Evolutionary conservation across 1,140 invertebrate species (phyloP), one percentile per base, ranked within the genome.

Genomic region (Papilio xuthus): DNA sequence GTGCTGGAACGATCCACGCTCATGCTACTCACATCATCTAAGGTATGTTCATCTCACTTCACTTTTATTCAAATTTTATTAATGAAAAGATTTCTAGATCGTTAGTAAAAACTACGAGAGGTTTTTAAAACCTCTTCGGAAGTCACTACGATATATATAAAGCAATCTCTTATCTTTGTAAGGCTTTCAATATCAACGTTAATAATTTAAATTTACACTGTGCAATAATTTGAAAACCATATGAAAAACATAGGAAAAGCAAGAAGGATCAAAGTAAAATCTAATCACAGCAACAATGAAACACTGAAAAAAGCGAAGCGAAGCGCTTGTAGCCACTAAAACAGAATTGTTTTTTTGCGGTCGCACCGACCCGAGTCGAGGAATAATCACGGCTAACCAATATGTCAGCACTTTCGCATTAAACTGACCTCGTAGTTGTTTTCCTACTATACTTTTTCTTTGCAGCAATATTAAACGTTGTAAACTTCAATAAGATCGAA

Each of bases 1-100:
- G 97, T 99, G 42, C 95, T 99, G 6, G 99, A 99, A 91, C 95
- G 99, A 82, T 99, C 98, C n/a, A 99, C 99, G 6, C 98, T 99
- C 95, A 98, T 99, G 96, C 95, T 99, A 9, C 95, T 99, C 60
- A 99, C 98, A 13, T 98, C 99, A 28, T 99, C 98, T 81, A 99
- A 99, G 95, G 97, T 98, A 93, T 53, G 32, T 79, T 26, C 13
- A 23, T 78, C n/a, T 28, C 23, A 13, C n/a, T 70, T 37, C 7
- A 32, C 1, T n/a, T 44, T 13, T 18, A 32, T 18, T n/a, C n/a
- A n/a, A n/a, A n/a, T n/a, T n/a, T n/a, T n/a, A n/a, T n/a, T n/a
- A n/a, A n/a, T n/a, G n/a, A n/a, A n/a, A n/a, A n/a, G n/a, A n/a
- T n/a, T 7, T 8, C 44, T 37, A 6, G 8, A 37, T 37, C 4